These are phyloP conservation scores for Syrphus vitripennis DNA, from an alignment of 2,888 invertebrate genomes.

Conservation along the genomic window DNA sequence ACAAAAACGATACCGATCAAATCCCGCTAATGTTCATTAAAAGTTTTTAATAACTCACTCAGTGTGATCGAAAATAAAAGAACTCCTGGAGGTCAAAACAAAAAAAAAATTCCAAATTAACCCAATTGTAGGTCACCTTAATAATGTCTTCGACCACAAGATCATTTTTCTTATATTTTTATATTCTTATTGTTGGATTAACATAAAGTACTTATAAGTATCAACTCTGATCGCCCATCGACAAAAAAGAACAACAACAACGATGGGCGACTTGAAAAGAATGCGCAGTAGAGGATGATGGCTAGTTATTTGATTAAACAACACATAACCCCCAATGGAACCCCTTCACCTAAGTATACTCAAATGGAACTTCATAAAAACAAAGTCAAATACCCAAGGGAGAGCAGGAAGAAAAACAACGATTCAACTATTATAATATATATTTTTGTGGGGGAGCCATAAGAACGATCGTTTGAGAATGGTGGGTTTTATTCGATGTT, in stretches of 20 bases:
- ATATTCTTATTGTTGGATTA: slow-evolving; percentile 26
- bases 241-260: not conserved
- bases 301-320: slow-evolving; percentile 25
- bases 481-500: not conserved
- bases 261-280: not conserved
- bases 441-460: slow-evolving; percentile 26
- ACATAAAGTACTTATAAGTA: slow-evolving; percentile 7
- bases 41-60: slow-evolving; percentile 22
- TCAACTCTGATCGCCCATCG: not conserved
- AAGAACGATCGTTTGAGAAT: slow-evolving; percentile 34
- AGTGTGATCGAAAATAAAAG: not conserved
- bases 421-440: not conserved
- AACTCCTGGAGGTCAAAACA: not conserved
- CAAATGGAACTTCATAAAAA: not conserved
- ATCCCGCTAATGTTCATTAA: not conserved
- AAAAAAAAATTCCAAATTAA: slow-evolving; percentile 6
- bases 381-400: not conserved
- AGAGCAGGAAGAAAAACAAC: not conserved
- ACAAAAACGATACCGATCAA: not conserved
- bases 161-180: slow-evolving; percentile 4
- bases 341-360: slow-evolving; percentile 27
- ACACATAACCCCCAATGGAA: slow-evolving; percentile 1
- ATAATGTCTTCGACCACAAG: not conserved
- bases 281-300: slow-evolving; percentile 14
- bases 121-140: slow-evolving; percentile 61